A percentile compares a stretch with the other conserved stretches of the same genome.
Evolutionary conservation across 2,888 invertebrate genomes (phyloP).

Genomic region (Sphaerophoria rueppellii): DNA sequence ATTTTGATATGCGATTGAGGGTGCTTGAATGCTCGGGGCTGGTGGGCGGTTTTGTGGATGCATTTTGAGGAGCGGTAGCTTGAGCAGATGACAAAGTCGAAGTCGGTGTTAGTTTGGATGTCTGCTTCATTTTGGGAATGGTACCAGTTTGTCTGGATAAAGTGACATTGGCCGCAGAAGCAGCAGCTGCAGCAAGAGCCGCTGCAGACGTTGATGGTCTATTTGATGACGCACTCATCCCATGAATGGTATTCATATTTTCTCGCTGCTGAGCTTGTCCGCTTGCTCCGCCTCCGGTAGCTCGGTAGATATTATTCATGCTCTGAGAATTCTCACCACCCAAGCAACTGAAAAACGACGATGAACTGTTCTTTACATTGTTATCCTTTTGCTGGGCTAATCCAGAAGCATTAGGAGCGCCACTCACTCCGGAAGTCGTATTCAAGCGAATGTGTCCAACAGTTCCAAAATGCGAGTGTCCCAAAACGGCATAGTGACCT

Average conservation of each 20-base stretch:
- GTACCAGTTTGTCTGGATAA: slow-evolving; percentile 74
- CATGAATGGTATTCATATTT: slow-evolving; percentile 48
- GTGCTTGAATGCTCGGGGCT: slow-evolving; percentile 77
- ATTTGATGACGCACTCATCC: slow-evolving; percentile 25
- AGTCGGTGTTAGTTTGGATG: slow-evolving; percentile 52
- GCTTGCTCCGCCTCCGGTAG: slow-evolving; percentile 74
- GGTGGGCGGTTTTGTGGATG: slow-evolving; percentile 46
- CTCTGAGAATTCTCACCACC: slow-evolving; percentile 82
- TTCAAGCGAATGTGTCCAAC: slow-evolving; percentile 82
- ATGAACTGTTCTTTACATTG: slow-evolving; percentile 81
- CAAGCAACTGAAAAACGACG: slow-evolving; percentile 82
- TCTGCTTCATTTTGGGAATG: slow-evolving; percentile 79
- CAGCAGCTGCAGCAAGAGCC: slow-evolving; percentile 22
- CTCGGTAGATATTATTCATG: slow-evolving; percentile 81
- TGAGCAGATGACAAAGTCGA: slow-evolving; percentile 31
- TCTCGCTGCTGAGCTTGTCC: slow-evolving; percentile 57
- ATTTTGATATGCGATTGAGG: slow-evolving; percentile 84
- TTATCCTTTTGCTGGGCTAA: slow-evolving; percentile 74
- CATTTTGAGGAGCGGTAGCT: slow-evolving; percentile 31
- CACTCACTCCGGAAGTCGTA: slow-evolving; percentile 74
- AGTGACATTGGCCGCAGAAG: slow-evolving; percentile 27
- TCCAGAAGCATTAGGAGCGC: slow-evolving; percentile 46
- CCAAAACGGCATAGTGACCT: slow-evolving; percentile 82
- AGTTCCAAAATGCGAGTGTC: slow-evolving; percentile 82
- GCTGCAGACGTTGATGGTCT: slow-evolving; percentile 45